Conservation (phyloP, 2,113 vertebrate genomes). For the Burhinus bistriatus region DNA sequence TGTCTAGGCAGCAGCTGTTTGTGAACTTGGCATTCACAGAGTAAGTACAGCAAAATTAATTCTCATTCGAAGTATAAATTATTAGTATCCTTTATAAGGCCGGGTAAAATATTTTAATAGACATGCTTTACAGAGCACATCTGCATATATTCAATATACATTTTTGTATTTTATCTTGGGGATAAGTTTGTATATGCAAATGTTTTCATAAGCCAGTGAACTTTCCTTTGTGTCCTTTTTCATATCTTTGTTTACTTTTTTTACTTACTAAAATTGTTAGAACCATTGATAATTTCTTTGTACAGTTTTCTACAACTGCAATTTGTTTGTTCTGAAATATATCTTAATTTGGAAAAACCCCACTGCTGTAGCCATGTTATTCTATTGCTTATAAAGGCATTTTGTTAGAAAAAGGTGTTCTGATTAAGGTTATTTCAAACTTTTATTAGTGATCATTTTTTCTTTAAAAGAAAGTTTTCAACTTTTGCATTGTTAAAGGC, state of each 20-base stretch:
- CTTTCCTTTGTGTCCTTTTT: background rate
- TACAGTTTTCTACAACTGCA: conserved; percentile 26
- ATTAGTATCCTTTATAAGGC: background rate
- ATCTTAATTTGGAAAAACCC: background rate
- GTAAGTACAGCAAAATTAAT: background rate
- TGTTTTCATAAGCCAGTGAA: background rate
- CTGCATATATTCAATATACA: background rate
- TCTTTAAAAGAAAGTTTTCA: background rate
- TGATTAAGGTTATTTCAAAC: background rate
- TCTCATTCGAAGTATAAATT: background rate
- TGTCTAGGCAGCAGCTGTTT: background rate
- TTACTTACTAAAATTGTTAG: background rate
- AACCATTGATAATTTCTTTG: background rate
- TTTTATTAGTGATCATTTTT: background rate
- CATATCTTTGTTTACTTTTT: background rate
- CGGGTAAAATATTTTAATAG: background rate
- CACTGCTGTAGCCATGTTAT: background rate
- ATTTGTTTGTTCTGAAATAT: conserved; percentile 16
- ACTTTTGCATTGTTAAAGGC: background rate
- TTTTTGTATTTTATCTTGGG: background rate
- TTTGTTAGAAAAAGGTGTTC: background rate
- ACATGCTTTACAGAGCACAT: background rate
- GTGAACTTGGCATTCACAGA: background rate
- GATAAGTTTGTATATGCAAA: conserved; percentile 1
- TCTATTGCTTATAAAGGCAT: background rate